Evolutionary conservation across 2,888 invertebrate genomes (phyloP).

Genomic region (Caenorhabditis angaria): DNA sequence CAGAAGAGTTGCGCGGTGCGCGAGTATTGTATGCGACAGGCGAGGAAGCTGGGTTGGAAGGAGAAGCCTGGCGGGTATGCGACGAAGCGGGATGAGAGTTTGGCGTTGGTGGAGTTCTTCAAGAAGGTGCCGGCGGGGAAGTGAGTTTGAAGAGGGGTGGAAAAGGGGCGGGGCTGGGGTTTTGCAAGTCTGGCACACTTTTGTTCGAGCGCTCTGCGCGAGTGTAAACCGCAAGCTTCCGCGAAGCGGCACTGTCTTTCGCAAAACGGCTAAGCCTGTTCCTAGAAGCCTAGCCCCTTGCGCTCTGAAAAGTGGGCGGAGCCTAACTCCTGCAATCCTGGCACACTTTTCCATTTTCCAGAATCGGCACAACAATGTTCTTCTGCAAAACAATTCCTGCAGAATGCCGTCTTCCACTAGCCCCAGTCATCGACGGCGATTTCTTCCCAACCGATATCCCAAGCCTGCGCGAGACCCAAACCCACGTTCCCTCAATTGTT

Average conservation of each 20-base stretch:
- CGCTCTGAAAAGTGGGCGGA: no score
- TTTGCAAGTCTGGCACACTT: not conserved
- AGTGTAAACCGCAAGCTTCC: no score
- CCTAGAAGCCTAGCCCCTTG: no score
- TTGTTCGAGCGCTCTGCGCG: no score
- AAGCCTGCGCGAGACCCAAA: constrained; percentile 55
- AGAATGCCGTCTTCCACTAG: constrained; percentile 59
- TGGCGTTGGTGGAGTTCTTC: constrained; percentile 59
- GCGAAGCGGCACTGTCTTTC: no score
- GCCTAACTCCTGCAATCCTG: no score
- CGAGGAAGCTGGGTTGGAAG: constrained; percentile 61
- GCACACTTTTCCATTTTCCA: no score
- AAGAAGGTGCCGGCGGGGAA: constrained; percentile 57
- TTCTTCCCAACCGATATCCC: constrained; percentile 54
- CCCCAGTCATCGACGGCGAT: constrained; percentile 70
- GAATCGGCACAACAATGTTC: constrained; percentile 59
- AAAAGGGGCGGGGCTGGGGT: not conserved
- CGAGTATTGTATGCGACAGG: constrained; percentile 62
- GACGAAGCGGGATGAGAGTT: constrained; percentile 58
- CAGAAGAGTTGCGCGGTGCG: constrained; percentile 47
- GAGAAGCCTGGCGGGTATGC: constrained; percentile 35
- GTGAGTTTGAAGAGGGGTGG: constrained; percentile 28
- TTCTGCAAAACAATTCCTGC: constrained; percentile 59
- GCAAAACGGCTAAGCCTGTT: no score
- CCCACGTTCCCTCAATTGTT: constrained; percentile 56